Conservation (phyloP, 2,113 vertebrate genomes). For the Salvelinus sp. region DNA sequence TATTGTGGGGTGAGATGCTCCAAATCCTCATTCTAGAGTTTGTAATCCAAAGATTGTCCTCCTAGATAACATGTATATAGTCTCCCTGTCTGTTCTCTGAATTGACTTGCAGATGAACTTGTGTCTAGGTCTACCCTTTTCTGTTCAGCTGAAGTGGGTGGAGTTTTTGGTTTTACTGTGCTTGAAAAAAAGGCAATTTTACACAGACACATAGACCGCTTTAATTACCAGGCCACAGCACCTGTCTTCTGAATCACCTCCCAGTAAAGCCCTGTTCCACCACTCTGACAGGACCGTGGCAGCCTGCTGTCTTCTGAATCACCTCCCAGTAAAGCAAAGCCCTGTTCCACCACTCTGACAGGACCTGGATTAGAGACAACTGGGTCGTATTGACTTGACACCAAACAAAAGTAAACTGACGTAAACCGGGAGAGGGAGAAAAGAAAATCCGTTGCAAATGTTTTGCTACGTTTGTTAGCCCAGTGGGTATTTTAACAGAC, state of each 20-base stretch:
- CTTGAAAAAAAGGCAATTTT: no score
- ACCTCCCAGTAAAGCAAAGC: no score
- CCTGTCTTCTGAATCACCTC: conserved; percentile 54
- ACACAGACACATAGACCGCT: conserved; percentile 38
- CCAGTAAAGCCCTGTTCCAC: conserved; percentile 34
- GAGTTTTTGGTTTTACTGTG: no score
- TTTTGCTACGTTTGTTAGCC: no score
- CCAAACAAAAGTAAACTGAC: no score
- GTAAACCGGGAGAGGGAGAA: no score
- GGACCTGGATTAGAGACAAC: conserved; percentile 25
- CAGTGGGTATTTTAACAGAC: no score
- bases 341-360: no score
- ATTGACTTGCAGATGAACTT: neutral
- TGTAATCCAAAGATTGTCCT: neutral
- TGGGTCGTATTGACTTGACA: conserved; percentile 8
- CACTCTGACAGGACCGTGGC: conserved; percentile 11
- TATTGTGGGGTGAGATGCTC: neutral
- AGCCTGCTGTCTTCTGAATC: neutral
- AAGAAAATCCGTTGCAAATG: no score
- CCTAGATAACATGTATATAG: neutral
- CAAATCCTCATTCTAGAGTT: neutral
- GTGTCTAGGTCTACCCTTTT: no score
- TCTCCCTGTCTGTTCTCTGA: neutral
- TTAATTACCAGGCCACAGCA: conserved; percentile 53
- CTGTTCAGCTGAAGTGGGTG: neutral